Evolutionary conservation across 2,888 invertebrate species (phyloP).

Genomic region (Athalia rosae): DNA sequence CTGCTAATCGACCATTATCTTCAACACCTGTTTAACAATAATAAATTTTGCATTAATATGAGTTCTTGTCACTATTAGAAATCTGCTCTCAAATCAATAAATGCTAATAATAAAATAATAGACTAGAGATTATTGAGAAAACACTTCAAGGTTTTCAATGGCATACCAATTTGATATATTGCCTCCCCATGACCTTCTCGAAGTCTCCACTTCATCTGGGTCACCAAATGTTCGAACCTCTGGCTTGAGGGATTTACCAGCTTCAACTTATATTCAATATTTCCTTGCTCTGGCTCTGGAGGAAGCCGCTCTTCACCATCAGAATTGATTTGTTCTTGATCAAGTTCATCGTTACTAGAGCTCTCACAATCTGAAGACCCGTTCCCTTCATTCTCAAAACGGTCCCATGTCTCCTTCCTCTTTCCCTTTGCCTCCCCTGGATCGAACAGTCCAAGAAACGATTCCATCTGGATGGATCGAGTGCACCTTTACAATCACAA

Average conservation of each 20-base stretch:
- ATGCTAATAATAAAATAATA: background rate
- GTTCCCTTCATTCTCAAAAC: conserved; percentile 72
- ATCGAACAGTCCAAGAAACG: conserved; percentile 88
- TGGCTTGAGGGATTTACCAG: conserved; percentile 93
- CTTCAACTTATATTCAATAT: conserved; percentile 97
- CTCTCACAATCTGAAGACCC: conserved; percentile 72
- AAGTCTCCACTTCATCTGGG: conserved; percentile 99
- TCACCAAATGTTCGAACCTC: conserved; percentile 96
- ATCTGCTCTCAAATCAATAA: background rate
- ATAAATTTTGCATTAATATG: background rate
- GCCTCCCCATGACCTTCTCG: conserved; percentile 97
- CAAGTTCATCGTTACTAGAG: conserved; percentile 72
- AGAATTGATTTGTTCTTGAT: conserved; percentile 70
- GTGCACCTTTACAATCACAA: background rate
- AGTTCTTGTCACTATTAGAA: background rate
- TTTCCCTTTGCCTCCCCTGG: conserved; percentile 72
- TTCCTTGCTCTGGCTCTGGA: conserved; percentile 95
- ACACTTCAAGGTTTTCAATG: background rate
- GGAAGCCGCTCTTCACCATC: conserved; percentile 81
- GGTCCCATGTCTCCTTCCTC: conserved; percentile 75
- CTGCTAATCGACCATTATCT: conserved; percentile 91
- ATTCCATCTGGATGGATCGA: conserved; percentile 79
- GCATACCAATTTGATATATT: conserved; percentile 91
- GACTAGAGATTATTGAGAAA: background rate
- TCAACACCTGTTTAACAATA: conserved; percentile 79